A percentile compares a stretch with the other conserved stretches of the same genome.
Conservation (phyloP, 2,888 invertebrate species). For the Chalcis sispes region DNA sequence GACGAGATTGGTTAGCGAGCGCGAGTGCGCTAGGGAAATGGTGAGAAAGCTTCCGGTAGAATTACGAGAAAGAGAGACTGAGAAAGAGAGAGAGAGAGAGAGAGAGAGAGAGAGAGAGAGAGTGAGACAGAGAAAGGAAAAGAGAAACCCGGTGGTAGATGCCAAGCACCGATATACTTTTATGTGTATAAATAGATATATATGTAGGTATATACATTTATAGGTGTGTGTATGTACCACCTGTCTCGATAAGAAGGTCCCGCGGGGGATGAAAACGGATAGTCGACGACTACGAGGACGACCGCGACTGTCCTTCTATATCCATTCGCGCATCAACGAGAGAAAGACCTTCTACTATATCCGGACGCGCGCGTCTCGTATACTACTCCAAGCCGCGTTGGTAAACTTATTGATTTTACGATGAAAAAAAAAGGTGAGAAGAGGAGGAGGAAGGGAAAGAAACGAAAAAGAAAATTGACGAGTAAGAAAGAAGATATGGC, state of each 20-base stretch:
- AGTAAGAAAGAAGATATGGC: too few relatives aligned
- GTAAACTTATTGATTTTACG: constrained; percentile 47
- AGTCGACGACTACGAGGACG: background rate
- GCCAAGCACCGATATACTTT: constrained; percentile 31
- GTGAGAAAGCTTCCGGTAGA: too few relatives aligned
- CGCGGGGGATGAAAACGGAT: constrained; percentile 37
- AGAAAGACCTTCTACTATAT: too few relatives aligned
- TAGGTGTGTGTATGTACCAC: background rate
- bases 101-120: too few relatives aligned
- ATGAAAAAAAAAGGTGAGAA: constrained; percentile 34
- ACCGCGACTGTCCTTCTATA: constrained; percentile 44
- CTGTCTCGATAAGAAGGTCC: constrained; percentile 43
- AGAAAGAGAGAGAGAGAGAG: too few relatives aligned
- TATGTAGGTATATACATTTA: background rate
- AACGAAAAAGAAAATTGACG: too few relatives aligned
- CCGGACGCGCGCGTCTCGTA: too few relatives aligned
- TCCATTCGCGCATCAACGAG: constrained; percentile 32
- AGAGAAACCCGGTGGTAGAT: constrained; percentile 64
- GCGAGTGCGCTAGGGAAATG: constrained; percentile 63
- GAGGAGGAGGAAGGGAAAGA: background rate
- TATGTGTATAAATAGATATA: background rate
- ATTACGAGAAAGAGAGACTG: too few relatives aligned
- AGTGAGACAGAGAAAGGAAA: too few relatives aligned
- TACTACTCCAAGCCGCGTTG: too few relatives aligned
- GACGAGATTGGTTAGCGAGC: constrained; percentile 65